A percentile compares a stretch with the other conserved stretches of the same genome.
Conservation (phyloP, 1,140 invertebrate genomes). For the Lepidostoma basale region DNA sequence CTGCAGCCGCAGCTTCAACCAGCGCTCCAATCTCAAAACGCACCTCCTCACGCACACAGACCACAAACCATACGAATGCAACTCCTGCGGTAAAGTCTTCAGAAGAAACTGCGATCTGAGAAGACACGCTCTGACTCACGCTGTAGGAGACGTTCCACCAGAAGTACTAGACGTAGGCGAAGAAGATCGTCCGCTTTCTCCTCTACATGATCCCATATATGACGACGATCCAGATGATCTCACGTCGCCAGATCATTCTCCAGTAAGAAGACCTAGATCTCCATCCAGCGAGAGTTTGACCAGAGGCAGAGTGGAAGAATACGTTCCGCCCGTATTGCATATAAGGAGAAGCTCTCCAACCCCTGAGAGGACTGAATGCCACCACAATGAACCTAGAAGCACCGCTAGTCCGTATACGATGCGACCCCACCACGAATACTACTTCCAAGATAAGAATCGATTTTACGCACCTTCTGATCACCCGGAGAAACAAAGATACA, state of each 20-base stretch:
- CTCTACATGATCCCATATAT: conserved; percentile 59
- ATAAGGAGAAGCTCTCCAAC: conserved; percentile 52
- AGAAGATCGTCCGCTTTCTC: conserved; percentile 62
- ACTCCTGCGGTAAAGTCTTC: conserved; percentile 87
- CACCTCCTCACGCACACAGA: conserved; percentile 95
- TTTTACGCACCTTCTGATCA: conserved; percentile 45
- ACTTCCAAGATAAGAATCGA: conserved; percentile 55
- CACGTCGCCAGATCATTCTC: conserved; percentile 64
- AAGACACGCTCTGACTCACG: conserved; percentile 83
- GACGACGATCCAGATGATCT: conserved; percentile 65
- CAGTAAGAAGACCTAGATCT: conserved; percentile 59
- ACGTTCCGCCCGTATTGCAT: conserved; percentile 37
- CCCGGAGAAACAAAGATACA: conserved; percentile 50
- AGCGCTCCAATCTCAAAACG: conserved; percentile 90
- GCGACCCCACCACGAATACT: conserved; percentile 64
- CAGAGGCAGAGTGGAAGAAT: conserved; percentile 55
- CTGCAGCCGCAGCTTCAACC: conserved; percentile 87
- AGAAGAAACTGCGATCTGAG: conserved; percentile 84
- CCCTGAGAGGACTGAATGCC: conserved; percentile 68
- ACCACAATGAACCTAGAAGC: conserved; percentile 64
- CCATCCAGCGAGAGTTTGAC: conserved; percentile 58
- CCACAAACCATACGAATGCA: conserved; percentile 93
- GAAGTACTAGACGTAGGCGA: conserved; percentile 70
- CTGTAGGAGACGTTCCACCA: conserved; percentile 79
- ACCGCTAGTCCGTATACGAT: conserved; percentile 70